A percentile compares a stretch with the other conserved stretches of the same genome.
phyloP scores from a whole-genome alignment of 92 coral and sea anemone genomes.

The Siderastrea radians region DNA sequence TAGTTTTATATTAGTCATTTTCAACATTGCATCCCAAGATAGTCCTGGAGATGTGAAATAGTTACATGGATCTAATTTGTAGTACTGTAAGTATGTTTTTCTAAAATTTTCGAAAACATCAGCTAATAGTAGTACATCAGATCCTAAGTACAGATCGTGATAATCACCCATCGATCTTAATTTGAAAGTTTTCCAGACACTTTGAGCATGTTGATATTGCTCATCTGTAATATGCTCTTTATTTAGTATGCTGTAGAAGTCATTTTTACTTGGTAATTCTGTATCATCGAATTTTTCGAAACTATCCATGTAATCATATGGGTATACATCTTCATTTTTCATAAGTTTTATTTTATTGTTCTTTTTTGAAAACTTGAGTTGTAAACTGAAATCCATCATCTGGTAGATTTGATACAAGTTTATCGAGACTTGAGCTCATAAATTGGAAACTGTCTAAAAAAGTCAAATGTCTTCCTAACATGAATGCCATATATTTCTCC shows the following conservation, averaged over 20 bases:
- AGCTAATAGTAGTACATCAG: neutral
- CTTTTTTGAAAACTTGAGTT: neutral
- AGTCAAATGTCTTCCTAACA: neutral
- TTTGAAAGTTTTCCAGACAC: neutral
- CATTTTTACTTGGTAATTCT: neutral
- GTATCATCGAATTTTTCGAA: neutral
- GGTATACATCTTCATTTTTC: neutral
- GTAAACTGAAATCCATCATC: neutral
- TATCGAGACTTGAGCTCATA: slow-evolving; percentile 10
- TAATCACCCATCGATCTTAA: neutral
- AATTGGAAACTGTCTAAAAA: slow-evolving; percentile 42
- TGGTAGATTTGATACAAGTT: slow-evolving; percentile 2
- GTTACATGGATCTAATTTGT: slow-evolving; percentile 40
- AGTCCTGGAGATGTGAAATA: slow-evolving; percentile 42
- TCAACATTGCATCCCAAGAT: slow-evolving; percentile 19
- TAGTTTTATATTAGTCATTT: slow-evolving; percentile 24
- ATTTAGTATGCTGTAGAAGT: neutral
- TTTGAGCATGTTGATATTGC: neutral
- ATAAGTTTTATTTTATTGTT: neutral
- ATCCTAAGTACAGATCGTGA: neutral
- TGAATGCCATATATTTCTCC: slow-evolving; percentile 41
- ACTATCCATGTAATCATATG: neutral
- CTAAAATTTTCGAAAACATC: slow-evolving; percentile 25
- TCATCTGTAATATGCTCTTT: neutral
- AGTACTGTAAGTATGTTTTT: neutral